These are phyloP conservation scores for Loriculus beryllinus DNA, from an alignment of 2,797 vertebrate species.

Conservation along the genomic window DNA sequence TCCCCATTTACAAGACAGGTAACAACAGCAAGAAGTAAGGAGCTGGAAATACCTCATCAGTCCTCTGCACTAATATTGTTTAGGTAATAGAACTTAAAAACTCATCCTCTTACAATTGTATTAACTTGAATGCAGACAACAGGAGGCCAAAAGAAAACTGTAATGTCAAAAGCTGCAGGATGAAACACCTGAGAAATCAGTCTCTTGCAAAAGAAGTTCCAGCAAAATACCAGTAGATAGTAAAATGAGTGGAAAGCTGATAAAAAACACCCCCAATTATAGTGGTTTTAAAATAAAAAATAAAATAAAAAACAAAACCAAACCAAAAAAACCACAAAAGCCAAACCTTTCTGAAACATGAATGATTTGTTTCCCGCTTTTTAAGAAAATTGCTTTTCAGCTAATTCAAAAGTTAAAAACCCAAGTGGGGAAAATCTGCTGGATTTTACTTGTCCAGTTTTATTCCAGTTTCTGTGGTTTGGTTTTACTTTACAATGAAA, in stretches of 20 bases:
- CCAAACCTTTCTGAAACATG: neutral
- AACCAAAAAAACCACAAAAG: too few species aligned
- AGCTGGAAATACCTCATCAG: neutral
- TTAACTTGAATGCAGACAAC: neutral
- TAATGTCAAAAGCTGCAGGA: neutral
- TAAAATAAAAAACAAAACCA: neutral
- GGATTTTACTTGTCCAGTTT: neutral
- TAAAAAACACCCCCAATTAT: neutral
- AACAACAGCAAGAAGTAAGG: neutral
- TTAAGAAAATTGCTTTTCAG: neutral
- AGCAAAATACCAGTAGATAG: neutral
- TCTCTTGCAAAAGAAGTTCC: neutral
- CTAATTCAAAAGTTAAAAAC: neutral
- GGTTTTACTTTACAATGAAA: neutral
- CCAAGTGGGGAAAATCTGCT: neutral
- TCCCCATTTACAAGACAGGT: neutral
- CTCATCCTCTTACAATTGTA: neutral
- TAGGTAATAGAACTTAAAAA: neutral
- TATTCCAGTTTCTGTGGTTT: neutral
- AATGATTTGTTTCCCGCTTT: neutral
- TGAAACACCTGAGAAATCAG: conserved; percentile 1
- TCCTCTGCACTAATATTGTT: neutral
- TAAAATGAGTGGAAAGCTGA: neutral
- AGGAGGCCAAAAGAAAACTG: neutral
- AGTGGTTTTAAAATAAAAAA: neutral